A percentile compares a stretch with the other conserved stretches of the same genome.
Evolutionary conservation across 2,888 invertebrate genomes (phyloP).

Genomic region (Stegana nigrithorax): DNA sequence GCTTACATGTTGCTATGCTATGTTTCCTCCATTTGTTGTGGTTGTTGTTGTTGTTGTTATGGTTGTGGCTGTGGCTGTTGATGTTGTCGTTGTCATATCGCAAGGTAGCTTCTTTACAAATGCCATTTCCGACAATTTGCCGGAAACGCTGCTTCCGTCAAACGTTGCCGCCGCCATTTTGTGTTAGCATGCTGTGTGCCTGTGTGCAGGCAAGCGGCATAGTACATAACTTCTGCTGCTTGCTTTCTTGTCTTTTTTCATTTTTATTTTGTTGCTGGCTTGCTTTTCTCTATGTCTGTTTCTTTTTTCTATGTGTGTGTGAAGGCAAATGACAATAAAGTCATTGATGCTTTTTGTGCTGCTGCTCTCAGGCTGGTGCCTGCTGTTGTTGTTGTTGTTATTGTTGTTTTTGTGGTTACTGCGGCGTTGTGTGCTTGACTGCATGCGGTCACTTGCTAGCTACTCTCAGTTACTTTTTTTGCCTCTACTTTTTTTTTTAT

Average conservation of each 20-base stretch:
- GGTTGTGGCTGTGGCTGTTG: background rate
- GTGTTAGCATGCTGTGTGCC: slow-evolving; percentile 18
- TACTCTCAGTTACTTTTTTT: too few species aligned
- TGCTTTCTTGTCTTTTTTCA: background rate
- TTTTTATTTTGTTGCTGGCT: background rate
- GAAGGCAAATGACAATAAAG: background rate
- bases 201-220: slow-evolving; percentile 21
- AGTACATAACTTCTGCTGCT: slow-evolving; percentile 35
- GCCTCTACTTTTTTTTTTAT: too few species aligned
- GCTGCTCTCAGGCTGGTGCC: too few species aligned
- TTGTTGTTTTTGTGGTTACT: slow-evolving; percentile 15
- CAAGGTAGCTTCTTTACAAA: slow-evolving; percentile 38
- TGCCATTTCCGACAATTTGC: slow-evolving; percentile 53
- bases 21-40: background rate
- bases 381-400: slow-evolving; percentile 1
- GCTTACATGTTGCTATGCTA: too few species aligned
- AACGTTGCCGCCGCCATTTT: slow-evolving; percentile 25
- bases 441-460: too few species aligned
- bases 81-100: slow-evolving; percentile 1
- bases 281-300: slow-evolving; percentile 2
- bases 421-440: too few species aligned
- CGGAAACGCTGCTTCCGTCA: slow-evolving; percentile 46
- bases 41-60: background rate
- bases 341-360: slow-evolving; percentile 15
- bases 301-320: slow-evolving; percentile 10